Evolutionary conservation across 2,888 invertebrate species (phyloP).

Genomic region (Synergus itoensis): DNA sequence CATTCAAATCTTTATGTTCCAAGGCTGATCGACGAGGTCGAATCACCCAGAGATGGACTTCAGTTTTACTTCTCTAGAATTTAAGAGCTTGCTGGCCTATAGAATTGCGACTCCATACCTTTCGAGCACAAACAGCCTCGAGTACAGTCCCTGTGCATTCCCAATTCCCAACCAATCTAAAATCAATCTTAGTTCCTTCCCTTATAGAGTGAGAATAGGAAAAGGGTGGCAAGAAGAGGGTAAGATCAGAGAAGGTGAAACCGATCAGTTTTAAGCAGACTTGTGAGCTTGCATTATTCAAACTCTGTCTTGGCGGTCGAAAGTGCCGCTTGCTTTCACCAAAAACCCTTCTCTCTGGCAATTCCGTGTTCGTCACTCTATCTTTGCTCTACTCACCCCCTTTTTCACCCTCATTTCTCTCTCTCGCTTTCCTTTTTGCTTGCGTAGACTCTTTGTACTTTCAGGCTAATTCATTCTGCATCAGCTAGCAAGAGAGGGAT

Average conservation of each 20-base stretch:
- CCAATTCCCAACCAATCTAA: conserved; percentile 76
- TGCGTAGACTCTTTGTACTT: conserved; percentile 30
- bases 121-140: conserved; percentile 43
- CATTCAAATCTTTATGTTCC: conserved; percentile 27
- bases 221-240: conserved; percentile 45
- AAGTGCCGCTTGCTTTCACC: conserved; percentile 47
- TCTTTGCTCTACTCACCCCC: conserved; percentile 12
- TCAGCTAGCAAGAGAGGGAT: conserved; percentile 46
- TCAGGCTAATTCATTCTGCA: conserved; percentile 47
- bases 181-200: conserved; percentile 76
- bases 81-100: conserved; percentile 7
- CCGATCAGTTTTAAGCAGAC: conserved; percentile 76
- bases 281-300: conserved; percentile 75
- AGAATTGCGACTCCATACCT: conserved; percentile 44
- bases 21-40: neutral
- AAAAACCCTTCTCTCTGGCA: conserved; percentile 48
- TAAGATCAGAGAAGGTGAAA: conserved; percentile 51
- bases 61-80: conserved; percentile 22
- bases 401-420: conserved; percentile 40
- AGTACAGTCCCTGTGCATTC: conserved; percentile 63
- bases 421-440: conserved; percentile 45
- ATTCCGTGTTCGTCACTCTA: conserved; percentile 48
- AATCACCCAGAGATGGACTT: conserved; percentile 43
- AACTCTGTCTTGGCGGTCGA: conserved; percentile 63
- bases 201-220: conserved; percentile 54